A percentile compares a stretch with the other conserved stretches of the same genome.
Conservation (phyloP, 2,797 vertebrate species). For the Otus scops region DNA sequence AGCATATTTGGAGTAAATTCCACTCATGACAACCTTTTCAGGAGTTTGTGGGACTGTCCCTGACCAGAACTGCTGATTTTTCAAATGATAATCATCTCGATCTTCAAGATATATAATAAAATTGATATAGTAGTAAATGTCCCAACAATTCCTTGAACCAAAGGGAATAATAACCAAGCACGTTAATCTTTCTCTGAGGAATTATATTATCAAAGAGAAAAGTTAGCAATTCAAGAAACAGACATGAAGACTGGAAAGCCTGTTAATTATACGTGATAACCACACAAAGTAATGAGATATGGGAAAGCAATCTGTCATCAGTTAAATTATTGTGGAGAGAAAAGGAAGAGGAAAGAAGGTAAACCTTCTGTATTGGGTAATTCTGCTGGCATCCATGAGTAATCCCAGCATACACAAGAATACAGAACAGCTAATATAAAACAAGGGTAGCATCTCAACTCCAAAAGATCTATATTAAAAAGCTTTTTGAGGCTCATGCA, state of each 20-base stretch:
- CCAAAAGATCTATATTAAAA: conserved; percentile 1
- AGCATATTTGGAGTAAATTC: neutral
- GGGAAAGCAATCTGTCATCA: neutral
- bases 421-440: neutral
- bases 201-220: neutral
- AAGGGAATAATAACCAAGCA: neutral
- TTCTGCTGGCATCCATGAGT: neutral
- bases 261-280: neutral
- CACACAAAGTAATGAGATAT: neutral
- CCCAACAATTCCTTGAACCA: neutral
- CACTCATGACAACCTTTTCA: neutral
- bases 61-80: neutral
- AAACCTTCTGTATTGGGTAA: neutral
- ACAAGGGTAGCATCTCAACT: neutral
- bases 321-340: neutral
- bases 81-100: neutral
- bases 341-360: neutral
- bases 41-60: neutral
- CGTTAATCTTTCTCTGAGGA: neutral
- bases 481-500: neutral
- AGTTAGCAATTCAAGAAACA: neutral
- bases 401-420: neutral
- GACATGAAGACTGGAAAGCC: neutral
- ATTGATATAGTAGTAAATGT: neutral
- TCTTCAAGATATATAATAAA: neutral